phyloP scores from a whole-genome alignment of 2,113 vertebrate species.

The Ibidorhyncha struthersii region DNA sequence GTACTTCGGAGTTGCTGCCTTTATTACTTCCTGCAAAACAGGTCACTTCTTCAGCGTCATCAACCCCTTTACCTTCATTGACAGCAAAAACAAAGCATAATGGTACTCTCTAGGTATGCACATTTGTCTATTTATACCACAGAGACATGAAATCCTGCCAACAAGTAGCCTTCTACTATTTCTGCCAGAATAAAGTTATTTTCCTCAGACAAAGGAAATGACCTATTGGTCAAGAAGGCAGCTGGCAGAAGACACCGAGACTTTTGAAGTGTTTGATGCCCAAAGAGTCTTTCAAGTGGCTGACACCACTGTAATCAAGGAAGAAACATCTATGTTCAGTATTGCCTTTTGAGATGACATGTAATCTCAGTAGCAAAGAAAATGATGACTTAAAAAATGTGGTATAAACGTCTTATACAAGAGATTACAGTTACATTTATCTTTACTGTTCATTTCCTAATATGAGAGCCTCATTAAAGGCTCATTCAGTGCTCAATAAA shows the following conservation, averaged over 20 bases:
- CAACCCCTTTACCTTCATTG: conserved; percentile 85
- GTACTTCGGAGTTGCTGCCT: conserved; percentile 94
- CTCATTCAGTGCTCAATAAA: background rate
- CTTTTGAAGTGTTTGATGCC: background rate
- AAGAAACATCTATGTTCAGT: conserved; percentile 9
- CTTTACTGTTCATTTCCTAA: conserved; percentile 25
- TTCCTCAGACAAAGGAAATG: background rate
- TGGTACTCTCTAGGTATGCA: background rate
- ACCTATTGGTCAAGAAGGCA: conserved; percentile 23
- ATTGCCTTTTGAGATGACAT: background rate
- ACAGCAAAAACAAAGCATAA: conserved; percentile 69
- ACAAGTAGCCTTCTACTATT: background rate
- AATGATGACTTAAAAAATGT: conserved; percentile 47
- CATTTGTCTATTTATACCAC: background rate
- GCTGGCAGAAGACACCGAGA: conserved; percentile 38
- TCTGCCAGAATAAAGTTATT: conserved; percentile 38
- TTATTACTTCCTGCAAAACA: conserved; percentile 94
- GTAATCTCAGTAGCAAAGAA: conserved; percentile 55
- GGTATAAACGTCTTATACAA: conserved; percentile 65
- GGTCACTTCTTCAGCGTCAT: conserved; percentile 89
- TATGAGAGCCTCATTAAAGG: background rate
- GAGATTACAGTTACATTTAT: conserved; percentile 48
- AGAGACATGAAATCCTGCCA: background rate
- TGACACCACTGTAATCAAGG: conserved; percentile 25
- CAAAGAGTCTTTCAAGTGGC: conserved; percentile 42